A percentile compares a stretch with the other conserved stretches of the same genome.
Evolutionary conservation across 2,797 vertebrate species (phyloP).

Genomic region (Scolopax bukidnonensis): DNA sequence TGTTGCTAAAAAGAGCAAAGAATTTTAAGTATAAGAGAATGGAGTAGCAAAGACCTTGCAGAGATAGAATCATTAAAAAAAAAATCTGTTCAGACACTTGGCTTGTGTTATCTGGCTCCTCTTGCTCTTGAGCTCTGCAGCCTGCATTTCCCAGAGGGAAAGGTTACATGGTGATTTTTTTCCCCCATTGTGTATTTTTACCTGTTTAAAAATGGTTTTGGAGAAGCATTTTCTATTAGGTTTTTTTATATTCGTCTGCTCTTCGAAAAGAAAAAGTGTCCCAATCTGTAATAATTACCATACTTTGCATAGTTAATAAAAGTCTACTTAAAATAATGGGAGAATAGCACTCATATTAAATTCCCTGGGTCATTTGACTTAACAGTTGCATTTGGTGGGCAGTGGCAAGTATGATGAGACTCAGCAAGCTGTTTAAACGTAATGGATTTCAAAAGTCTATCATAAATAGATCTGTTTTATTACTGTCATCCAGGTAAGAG

Average conservation of each 20-base stretch:
- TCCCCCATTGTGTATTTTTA: background rate
- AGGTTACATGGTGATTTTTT: background rate
- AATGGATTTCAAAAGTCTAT: conserved; percentile 63
- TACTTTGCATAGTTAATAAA: conserved; percentile 41
- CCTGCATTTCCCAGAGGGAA: background rate
- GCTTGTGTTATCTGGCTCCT: background rate
- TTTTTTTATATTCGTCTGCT: background rate
- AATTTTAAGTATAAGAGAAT: background rate
- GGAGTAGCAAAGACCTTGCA: background rate
- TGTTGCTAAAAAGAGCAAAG: background rate
- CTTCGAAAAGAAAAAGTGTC: background rate
- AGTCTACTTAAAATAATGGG: conserved; percentile 45
- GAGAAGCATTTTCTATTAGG: background rate
- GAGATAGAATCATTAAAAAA: background rate
- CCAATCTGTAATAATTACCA: conserved; percentile 6
- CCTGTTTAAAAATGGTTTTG: background rate
- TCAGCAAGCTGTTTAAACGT: conserved; percentile 61
- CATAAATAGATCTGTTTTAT: conserved; percentile 72
- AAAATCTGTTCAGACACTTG: background rate
- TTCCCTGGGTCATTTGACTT: conserved; percentile 49
- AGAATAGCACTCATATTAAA: background rate
- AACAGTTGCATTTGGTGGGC: conserved; percentile 39
- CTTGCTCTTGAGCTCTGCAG: background rate
- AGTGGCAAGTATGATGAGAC: conserved; percentile 43
- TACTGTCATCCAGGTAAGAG: conserved; percentile 69